Base-by-base conservation (phyloP, 2,113 vertebrate species). In the Caranx ignobilis region DNA sequence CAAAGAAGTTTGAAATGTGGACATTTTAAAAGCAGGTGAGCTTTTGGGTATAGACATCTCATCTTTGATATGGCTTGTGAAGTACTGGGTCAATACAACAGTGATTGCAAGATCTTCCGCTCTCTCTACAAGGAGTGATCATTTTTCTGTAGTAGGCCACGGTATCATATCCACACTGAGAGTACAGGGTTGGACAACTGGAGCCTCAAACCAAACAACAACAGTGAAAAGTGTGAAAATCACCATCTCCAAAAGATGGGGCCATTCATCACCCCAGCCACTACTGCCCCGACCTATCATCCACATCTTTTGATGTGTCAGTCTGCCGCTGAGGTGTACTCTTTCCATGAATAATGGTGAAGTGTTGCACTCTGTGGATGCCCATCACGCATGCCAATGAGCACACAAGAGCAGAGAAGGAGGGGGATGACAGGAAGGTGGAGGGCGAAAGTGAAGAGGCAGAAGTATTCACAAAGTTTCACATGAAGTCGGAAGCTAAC, bases 271-370 rank as follows among this genome's bases (percentile, higher is more conserved):
- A 90, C 57, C 54, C 59, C 71, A 75, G 73, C 72, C 56, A 50
- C 84, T 61, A 52, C 66, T 48, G 68, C 43, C 84, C 79, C 62
- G 71, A 63, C 84, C 84, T 89, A 88, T 92, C 89, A 89, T 89
- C 85, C 73, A 62, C 83, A 85, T 87, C 89, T 92, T 87, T 90
- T 92, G 88, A 91, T 92, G 83, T 86, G 90, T 87, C 89, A 86
- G 77, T 88, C 84, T 78, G 77, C 70, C 86, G 89, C 65, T 64
- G 78, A 90, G 87, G 83, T 87, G 75, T 69, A 55, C 77, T 90
- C 83, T 77, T 45, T 35, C 73, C 64, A 82, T 92, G 87, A 93
- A 90, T 93, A 90, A 91, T 90, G 90, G 89, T 81, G 87, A 90
- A 88, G 77, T 78, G 85, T 86, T 84, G 83, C 73, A 87, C 87